A percentile compares a stretch with the other conserved stretches of the same genome.
phyloP scores from a whole-genome alignment of 2,113 vertebrate species.

The Sardina pilchardus region DNA sequence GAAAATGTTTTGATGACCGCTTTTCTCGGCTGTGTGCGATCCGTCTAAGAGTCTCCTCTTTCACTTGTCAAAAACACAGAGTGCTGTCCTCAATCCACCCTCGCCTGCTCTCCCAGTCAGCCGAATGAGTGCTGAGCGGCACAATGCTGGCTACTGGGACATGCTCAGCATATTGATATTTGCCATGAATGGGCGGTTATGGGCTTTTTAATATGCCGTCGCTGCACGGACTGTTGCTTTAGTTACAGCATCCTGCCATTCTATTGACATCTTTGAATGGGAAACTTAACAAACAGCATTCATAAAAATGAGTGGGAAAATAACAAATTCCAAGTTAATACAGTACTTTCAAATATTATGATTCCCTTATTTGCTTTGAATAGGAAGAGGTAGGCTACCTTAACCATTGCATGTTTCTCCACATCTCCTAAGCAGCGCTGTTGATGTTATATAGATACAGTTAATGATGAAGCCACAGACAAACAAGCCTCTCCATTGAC shows the following conservation, averaged over 20 bases:
- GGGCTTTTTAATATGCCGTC: conserved; percentile 57
- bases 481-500: conserved; percentile 15
- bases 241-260: neutral
- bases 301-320: neutral
- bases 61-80: conserved; percentile 47
- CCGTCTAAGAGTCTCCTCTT: conserved; percentile 25
- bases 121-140: conserved; percentile 55
- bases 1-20: neutral
- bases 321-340: neutral
- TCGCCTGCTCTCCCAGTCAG: conserved; percentile 49
- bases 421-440: neutral
- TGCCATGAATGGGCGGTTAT: conserved; percentile 46
- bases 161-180: conserved; percentile 64
- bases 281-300: neutral
- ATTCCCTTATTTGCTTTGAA: neutral
- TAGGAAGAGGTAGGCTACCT: neutral
- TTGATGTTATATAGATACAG: neutral
- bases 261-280: neutral
- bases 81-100: conserved; percentile 38
- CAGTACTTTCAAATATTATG: neutral
- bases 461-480: conserved; percentile 1
- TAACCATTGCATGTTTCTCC: neutral
- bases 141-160: conserved; percentile 51
- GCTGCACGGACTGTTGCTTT: conserved; percentile 18
- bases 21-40: neutral